Conservation (phyloP, 2,888 invertebrate species). For the Drosophila mimica region DNA sequence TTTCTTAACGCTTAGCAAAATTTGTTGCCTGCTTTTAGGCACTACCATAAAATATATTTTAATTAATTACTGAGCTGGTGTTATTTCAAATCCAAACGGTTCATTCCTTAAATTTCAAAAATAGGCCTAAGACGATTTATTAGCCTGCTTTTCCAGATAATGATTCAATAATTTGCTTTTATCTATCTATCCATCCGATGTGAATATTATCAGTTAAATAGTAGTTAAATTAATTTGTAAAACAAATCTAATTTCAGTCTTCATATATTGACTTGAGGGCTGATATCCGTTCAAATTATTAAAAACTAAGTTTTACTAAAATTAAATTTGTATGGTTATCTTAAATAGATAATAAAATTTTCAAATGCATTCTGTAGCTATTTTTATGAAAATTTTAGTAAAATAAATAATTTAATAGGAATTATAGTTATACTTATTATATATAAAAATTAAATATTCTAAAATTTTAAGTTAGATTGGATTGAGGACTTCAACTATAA, state of each 20-base stretch:
- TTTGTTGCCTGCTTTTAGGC: conserved; percentile 28
- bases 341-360: neutral
- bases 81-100: neutral
- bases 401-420: neutral
- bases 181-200: neutral
- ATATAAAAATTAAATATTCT: neutral
- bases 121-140: neutral
- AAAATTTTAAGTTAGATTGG: neutral
- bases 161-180: neutral
- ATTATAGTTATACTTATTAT: neutral
- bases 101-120: neutral
- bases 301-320: neutral
- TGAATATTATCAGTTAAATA: neutral
- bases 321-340: neutral
- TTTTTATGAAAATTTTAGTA: neutral
- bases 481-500: no score
- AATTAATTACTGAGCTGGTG: neutral
- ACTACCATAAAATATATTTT: neutral
- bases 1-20: neutral
- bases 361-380: neutral
- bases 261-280: neutral
- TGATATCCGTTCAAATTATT: neutral
- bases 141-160: neutral
- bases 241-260: neutral
- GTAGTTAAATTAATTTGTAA: neutral